A percentile compares a stretch with the other conserved stretches of the same genome.
Evolutionary conservation across 2,888 invertebrate genomes (phyloP).

Genomic region (Amblyjoppa proteus): DNA sequence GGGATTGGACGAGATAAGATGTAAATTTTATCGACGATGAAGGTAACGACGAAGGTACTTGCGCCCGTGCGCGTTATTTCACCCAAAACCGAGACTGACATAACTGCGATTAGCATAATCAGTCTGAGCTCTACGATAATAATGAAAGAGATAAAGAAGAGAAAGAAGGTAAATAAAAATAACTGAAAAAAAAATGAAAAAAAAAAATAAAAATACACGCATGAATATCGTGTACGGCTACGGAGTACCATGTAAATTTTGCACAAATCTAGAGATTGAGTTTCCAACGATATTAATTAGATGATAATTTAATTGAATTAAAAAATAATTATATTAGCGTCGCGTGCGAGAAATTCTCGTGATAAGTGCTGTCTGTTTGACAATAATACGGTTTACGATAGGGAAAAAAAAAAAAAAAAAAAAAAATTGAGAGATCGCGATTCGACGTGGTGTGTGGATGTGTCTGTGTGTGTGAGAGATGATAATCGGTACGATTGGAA

Average conservation of each 20-base stretch:
- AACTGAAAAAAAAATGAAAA: conserved; percentile 25
- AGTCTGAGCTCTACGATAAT: conserved; percentile 30
- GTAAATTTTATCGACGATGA: conserved; percentile 26
- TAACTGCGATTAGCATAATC: conserved; percentile 24
- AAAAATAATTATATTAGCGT: conserved; percentile 51
- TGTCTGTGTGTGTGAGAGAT: background rate
- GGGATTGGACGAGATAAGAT: conserved; percentile 14
- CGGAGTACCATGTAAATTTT: conserved; percentile 82
- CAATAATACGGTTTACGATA: conserved; percentile 82
- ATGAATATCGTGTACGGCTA: conserved; percentile 65
- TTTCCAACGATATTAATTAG: conserved; percentile 66
- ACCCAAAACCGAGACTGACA: conserved; percentile 22
- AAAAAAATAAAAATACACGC: conserved; percentile 59
- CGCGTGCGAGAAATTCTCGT: conserved; percentile 63
- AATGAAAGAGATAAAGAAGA: conserved; percentile 31
- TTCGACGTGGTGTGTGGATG: conserved; percentile 24
- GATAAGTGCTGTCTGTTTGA: conserved; percentile 84
- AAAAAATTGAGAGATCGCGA: conserved; percentile 60
- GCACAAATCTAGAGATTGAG: conserved; percentile 82
- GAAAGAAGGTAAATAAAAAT: conserved; percentile 38
- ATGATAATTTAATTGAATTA: conserved; percentile 52
- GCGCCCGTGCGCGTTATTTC: conserved; percentile 45
- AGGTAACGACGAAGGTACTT: conserved; percentile 41
- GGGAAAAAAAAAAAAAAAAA: conserved; percentile 60
- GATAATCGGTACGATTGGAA: background rate